Evolutionary conservation across 2,797 vertebrate species (phyloP), one percentile per base, ranked within the genome.

Genomic region (Paedocypris micromegethes): DNA sequence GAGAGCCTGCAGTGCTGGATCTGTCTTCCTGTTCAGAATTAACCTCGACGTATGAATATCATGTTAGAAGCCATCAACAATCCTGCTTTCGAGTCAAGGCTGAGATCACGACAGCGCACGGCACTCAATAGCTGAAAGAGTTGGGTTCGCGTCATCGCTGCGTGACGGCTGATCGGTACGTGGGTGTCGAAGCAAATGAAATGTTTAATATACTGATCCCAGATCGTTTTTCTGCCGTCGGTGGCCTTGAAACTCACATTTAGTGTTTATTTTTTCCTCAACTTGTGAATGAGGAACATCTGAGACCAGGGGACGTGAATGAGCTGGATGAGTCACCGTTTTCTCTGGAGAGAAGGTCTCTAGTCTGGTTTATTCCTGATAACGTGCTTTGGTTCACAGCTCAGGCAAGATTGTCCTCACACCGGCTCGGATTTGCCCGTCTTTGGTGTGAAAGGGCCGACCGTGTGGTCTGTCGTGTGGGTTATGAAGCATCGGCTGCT

Each of bases 21-120:
- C 49, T 40, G 40, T 66, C 52, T 73, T 63, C 69, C 62, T 44
- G 58, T 75, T 73, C 76, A 68, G 72, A 78, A 73, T 58, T 45
- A 23, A 49, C 50, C 50, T 44, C 47, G 64, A 53, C 54, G 43
- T 40, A 9, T 41, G 50, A 8, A 42, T 55, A 69, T 72, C 48
- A 54, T 55, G 58, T 69, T 58, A 2, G 47, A 49, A 39, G 50
- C 7, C 37, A 58, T 53, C 56, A 9, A 38, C 66, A 42, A 44
- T 6, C 42, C 56, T 56, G 46, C 4, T 40, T 67, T 56, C 39
- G 48, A 52, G 63, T 55, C 43, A 60, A 64, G 64, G 59, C 60
- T 23, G 51, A 52, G 64, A 46, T 50, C 41, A 51, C 9, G 6
- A 62, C 55, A 45, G 50, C 8, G 41, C 58, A 23, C 37, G 42